Evolutionary conservation across 2,797 vertebrate genomes (phyloP).

Genomic region (Amphiprion clarkii): DNA sequence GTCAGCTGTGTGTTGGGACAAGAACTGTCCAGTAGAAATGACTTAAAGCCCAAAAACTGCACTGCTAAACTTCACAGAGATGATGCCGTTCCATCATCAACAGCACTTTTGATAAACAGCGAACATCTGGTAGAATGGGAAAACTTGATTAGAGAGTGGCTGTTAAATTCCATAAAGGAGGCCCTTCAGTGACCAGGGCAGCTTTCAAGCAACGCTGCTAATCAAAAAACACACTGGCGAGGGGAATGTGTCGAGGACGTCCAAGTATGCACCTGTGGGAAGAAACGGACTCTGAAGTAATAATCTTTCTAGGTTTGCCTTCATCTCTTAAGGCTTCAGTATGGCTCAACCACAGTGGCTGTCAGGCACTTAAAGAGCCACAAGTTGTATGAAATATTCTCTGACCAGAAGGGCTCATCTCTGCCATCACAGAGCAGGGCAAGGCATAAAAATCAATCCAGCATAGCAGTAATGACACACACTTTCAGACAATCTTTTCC

Average conservation of each 20-base stretch:
- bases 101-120: slow-evolving; percentile 42
- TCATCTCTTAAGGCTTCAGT: neutral
- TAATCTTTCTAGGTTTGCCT: slow-evolving; percentile 3
- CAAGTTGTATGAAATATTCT: neutral
- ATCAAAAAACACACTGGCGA: slow-evolving; percentile 82
- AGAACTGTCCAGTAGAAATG: slow-evolving; percentile 29
- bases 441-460: neutral
- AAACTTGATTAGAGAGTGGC: slow-evolving; percentile 78
- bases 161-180: slow-evolving; percentile 76
- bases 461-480: neutral
- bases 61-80: slow-evolving; percentile 17
- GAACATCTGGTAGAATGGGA: slow-evolving; percentile 40
- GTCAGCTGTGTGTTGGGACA: slow-evolving; percentile 9
- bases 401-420: neutral
- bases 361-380: neutral
- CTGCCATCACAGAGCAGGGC: neutral
- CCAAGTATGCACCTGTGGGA: slow-evolving; percentile 57
- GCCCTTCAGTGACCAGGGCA: slow-evolving; percentile 43
- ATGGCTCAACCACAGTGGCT: neutral
- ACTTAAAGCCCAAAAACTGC: neutral
- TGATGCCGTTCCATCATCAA: slow-evolving; percentile 17
- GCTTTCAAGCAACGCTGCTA: slow-evolving; percentile 77
- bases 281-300: slow-evolving; percentile 29
- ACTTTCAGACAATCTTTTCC: neutral
- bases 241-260: slow-evolving; percentile 79